A percentile compares a stretch with the other conserved stretches of the same genome.
These are phyloP conservation scores for Phrynocephalus guinanensis DNA, from an alignment of 2,797 vertebrate species.

Conservation along the genomic window DNA sequence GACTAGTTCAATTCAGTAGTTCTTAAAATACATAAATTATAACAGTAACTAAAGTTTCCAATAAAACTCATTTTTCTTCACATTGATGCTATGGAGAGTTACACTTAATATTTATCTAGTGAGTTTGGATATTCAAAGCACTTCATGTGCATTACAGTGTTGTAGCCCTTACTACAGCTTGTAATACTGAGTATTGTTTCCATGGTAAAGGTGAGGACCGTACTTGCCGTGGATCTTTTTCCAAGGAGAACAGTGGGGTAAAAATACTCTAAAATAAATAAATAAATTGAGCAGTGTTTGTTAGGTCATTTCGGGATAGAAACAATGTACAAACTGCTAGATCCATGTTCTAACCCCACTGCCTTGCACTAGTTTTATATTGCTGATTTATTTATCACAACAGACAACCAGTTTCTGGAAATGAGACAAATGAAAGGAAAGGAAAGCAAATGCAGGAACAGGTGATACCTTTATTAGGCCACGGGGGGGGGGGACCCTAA, in stretches of 20 bases:
- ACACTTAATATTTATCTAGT: no score
- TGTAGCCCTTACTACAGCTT: neutral
- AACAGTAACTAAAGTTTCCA: neutral
- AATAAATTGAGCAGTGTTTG: no score
- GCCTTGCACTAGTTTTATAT: neutral
- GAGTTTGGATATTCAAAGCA: neutral
- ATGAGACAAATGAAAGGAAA: neutral
- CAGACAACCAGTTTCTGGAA: neutral
- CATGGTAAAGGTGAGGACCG: neutral
- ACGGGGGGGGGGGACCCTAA: no score
- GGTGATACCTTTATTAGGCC: no score
- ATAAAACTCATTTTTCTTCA: neutral
- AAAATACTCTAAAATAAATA: no score
- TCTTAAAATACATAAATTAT: neutral
- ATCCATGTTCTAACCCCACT: neutral
- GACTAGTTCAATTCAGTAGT: neutral
- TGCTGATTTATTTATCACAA: neutral
- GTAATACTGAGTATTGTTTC: neutral
- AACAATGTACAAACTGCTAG: neutral
- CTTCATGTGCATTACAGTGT: neutral
- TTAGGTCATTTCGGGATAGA: neutral
- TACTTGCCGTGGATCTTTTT: neutral
- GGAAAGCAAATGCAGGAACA: no score
- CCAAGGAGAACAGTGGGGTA: no score
- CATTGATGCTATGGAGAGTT: neutral